Evolutionary conservation across 2,888 invertebrate species (phyloP), one percentile per base, ranked within the genome.

Genomic region (Thera britannica): DNA sequence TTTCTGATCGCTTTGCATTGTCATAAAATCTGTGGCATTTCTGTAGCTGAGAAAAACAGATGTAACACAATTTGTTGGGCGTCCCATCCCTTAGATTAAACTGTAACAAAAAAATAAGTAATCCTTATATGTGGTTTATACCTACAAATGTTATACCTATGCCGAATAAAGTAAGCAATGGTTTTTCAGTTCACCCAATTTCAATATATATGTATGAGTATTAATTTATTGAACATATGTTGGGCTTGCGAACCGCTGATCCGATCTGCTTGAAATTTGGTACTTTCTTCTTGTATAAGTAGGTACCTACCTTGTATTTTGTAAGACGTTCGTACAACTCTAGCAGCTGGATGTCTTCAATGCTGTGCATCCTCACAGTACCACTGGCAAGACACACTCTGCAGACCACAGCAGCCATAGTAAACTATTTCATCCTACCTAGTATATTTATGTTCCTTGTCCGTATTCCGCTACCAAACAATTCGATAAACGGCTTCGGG

Each of bases 41-140:
- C 6, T 35, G 52, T 2, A 68, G 54, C 46, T 49, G 64, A 11
- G 57, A 48, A 36, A 54, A 38, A 35, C 68, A 68, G 2, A 68
- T 38, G 41, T 65, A 68, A 41, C 68, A 68, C 12, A 68, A 8
- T 12, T 2, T 54, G 41, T 48, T 35, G 0, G 58, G 58, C 3
- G 12, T 52, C 5, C 59, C 61, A 48, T 57, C 61, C 9, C 36
- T 41, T 6, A 8, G 34, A 38, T n/a, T 36, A 3, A 65, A 12
- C 64, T 68, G 49, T 1, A 68, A 61, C 9, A 63, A 44, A 7
- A 6, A 65, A 3, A 65, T 34, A 36, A 49, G n/a, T 35, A 48
- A n/a, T n/a, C 34, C 52, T 38, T 38, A 38, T 38, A 3, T 2
- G 36, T 38, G 36, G 36, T 38, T 38, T 3, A 38, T 38, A n/a